Evolutionary conservation across 2,888 invertebrate genomes (phyloP).

Genomic region (Diachrysia chrysitis): DNA sequence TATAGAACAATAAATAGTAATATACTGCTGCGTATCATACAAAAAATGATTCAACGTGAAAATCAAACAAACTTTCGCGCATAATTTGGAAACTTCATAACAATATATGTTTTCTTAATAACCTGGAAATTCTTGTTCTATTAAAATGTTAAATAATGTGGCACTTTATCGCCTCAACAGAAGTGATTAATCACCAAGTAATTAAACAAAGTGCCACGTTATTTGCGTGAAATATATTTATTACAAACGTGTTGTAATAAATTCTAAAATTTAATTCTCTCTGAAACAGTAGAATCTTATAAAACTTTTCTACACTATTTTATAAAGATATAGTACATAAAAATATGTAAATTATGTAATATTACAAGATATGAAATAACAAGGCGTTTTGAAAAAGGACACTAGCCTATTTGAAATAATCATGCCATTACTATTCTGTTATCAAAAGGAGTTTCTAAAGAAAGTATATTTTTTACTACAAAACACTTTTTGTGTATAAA

Average conservation of each 20-base stretch:
- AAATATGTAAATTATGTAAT: too few relatives aligned
- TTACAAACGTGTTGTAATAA: constrained; percentile 9
- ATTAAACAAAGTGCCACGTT: constrained; percentile 28
- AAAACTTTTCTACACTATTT: too few relatives aligned
- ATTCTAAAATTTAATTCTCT: neutral
- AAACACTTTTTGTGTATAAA: too few relatives aligned
- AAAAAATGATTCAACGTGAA: neutral
- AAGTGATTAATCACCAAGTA: constrained; percentile 25
- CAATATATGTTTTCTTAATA: neutral
- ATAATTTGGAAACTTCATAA: neutral
- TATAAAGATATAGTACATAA: too few relatives aligned
- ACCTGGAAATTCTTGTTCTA: constrained; percentile 4
- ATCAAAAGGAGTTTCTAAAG: too few relatives aligned
- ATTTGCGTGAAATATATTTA: constrained; percentile 20
- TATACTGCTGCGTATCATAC: neutral
- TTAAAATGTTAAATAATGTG: constrained; percentile 23
- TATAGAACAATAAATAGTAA: too few relatives aligned
- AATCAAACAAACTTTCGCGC: neutral
- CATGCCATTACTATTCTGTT: too few relatives aligned
- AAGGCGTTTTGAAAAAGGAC: too few relatives aligned
- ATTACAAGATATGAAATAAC: too few relatives aligned
- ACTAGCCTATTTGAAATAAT: too few relatives aligned
- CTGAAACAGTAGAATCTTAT: neutral
- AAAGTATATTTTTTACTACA: too few relatives aligned
- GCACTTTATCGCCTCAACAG: constrained; percentile 17